These are phyloP conservation scores for Dinoponera quadriceps DNA, from an alignment of 1,140 invertebrate species.

Conservation along the genomic window DNA sequence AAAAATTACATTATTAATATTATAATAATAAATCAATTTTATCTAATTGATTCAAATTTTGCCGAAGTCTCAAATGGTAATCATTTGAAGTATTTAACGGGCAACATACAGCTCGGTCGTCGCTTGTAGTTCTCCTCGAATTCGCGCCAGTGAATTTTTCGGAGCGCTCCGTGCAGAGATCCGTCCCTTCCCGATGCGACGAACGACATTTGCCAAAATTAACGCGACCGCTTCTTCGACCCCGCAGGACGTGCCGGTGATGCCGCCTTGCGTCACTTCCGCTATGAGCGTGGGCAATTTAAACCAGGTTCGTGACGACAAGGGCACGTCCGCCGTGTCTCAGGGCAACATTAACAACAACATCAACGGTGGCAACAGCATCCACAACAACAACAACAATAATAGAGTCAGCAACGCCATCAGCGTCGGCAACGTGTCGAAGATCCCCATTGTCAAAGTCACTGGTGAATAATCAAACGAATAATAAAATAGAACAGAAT, in stretches of 20 bases:
- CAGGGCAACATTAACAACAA: slow-evolving; percentile 70
- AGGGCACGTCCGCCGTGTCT: slow-evolving; percentile 66
- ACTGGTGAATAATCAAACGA: slow-evolving; percentile 72
- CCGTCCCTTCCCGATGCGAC: neutral
- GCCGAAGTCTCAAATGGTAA: no score
- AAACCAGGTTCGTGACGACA: slow-evolving; percentile 78
- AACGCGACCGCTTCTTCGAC: slow-evolving; percentile 3
- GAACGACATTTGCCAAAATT: slow-evolving; percentile 9
- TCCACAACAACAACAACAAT: slow-evolving; percentile 71
- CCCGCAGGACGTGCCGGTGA: slow-evolving; percentile 76
- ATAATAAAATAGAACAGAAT: neutral
- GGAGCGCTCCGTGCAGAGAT: neutral
- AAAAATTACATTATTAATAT: no score
- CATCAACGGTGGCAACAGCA: slow-evolving; percentile 64
- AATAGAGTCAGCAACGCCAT: slow-evolving; percentile 78
- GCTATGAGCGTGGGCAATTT: slow-evolving; percentile 81
- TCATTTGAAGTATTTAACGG: no score
- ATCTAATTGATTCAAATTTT: no score
- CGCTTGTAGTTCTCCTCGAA: neutral
- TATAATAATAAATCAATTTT: no score
- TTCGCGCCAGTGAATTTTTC: neutral
- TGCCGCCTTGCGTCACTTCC: slow-evolving; percentile 81
- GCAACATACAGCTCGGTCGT: no score
- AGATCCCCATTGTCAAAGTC: slow-evolving; percentile 77
- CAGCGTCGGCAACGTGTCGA: slow-evolving; percentile 80